A percentile compares a stretch with the other conserved stretches of the same genome.
These are phyloP conservation scores for Rhipidura dahli DNA, from an alignment of 2,113 vertebrate genomes.

Conservation along the genomic window DNA sequence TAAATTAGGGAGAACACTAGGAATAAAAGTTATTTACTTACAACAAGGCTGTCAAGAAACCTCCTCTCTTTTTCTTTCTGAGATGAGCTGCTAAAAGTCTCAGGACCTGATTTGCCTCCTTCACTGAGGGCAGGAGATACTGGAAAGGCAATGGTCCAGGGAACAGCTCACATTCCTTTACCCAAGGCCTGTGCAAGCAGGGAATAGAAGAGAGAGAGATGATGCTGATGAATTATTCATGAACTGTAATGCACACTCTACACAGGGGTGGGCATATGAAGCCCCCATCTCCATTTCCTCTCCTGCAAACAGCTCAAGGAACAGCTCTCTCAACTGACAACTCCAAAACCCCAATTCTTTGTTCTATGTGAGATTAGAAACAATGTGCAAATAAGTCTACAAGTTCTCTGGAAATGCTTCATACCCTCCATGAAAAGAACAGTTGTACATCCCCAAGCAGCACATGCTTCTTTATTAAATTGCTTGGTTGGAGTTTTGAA, in stretches of 20 bases:
- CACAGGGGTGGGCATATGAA: rapidly evolving
- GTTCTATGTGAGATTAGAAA: neutral
- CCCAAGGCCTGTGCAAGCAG: neutral
- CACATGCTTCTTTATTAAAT: neutral
- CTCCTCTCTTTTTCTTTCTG: neutral
- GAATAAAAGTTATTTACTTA: neutral
- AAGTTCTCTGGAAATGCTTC: neutral
- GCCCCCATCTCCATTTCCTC: neutral
- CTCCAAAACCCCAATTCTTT: neutral
- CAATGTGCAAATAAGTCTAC: neutral
- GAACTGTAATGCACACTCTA: rapidly evolving
- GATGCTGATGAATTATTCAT: neutral
- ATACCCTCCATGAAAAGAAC: neutral
- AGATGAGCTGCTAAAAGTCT: neutral
- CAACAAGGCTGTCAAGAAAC: neutral
- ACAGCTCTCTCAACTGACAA: neutral
- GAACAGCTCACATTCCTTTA: neutral
- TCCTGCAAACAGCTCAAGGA: neutral
- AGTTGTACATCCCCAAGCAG: neutral
- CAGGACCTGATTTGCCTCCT: neutral
- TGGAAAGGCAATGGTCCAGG: neutral
- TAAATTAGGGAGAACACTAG: neutral
- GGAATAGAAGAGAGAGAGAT: neutral
- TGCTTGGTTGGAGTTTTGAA: neutral
- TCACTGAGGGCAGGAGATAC: neutral